These are phyloP conservation scores for Saturnia japonica DNA, from an alignment of 2,888 invertebrate genomes.

Conservation along the genomic window DNA sequence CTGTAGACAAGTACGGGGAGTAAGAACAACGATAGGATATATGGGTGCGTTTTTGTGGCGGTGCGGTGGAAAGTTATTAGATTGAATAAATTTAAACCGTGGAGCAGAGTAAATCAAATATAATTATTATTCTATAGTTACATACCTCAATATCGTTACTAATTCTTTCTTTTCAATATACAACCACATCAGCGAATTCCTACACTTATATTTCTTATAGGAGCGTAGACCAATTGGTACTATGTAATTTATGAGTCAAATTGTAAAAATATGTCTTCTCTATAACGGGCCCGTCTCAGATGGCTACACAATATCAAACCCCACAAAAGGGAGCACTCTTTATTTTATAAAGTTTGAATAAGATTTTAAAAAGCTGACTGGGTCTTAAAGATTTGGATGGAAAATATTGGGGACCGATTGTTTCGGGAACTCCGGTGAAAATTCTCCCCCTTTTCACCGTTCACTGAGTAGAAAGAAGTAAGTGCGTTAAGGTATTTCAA, in stretches of 20 bases:
- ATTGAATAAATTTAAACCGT: no score
- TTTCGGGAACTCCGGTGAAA: slow-evolving; percentile 49
- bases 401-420: slow-evolving; percentile 49
- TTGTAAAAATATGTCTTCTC: slow-evolving; percentile 80
- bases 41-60: no score
- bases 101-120: no score
- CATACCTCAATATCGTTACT: no score
- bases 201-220: slow-evolving; percentile 73
- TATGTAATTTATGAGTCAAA: slow-evolving; percentile 80
- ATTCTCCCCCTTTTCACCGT: slow-evolving; percentile 33
- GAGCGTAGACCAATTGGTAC: slow-evolving; percentile 79
- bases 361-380: slow-evolving; percentile 77
- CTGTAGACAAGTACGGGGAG: no score
- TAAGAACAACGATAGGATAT: no score
- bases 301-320: slow-evolving; percentile 76
- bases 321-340: slow-evolving; percentile 69
- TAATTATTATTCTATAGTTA: no score
- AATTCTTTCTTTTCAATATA: slow-evolving; percentile 39
- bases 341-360: slow-evolving; percentile 81
- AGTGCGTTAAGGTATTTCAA: slow-evolving; percentile 25
- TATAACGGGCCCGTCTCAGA: slow-evolving; percentile 77
- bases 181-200: slow-evolving; percentile 70
- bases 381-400: slow-evolving; percentile 57
- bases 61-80: no score
- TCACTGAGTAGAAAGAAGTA: slow-evolving; percentile 20